Evolutionary conservation across 2,797 vertebrate species (phyloP).

Genomic region (Mus minutoides): DNA sequence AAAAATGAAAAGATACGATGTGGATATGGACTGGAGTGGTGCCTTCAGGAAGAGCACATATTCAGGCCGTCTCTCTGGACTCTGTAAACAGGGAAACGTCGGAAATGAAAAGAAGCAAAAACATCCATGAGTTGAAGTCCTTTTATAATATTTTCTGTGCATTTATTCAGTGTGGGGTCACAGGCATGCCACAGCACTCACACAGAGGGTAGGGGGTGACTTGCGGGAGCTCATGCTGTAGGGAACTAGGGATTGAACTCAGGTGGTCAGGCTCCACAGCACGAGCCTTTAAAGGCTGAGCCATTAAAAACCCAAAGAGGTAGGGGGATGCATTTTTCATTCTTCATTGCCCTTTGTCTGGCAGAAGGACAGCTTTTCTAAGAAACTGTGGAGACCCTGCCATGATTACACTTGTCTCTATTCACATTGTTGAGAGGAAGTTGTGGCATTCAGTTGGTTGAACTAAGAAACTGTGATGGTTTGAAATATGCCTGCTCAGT

Average conservation of each 20-base stretch:
- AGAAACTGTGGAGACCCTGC: background rate
- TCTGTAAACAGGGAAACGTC: background rate
- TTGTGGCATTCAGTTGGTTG: background rate
- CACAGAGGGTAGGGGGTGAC: background rate
- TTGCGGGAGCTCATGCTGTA: too few relatives aligned
- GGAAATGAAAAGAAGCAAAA: background rate
- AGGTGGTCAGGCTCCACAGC: background rate
- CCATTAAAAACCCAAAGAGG: background rate
- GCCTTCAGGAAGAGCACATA: background rate
- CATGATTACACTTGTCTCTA: background rate
- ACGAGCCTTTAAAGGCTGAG: background rate
- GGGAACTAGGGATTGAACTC: too few relatives aligned
- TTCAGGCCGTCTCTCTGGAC: background rate
- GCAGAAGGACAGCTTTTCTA: background rate
- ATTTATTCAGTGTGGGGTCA: background rate
- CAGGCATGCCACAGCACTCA: too few relatives aligned
- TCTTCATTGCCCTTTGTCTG: background rate
- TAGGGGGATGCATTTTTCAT: background rate
- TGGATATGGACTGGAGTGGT: background rate
- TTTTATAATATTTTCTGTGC: background rate
- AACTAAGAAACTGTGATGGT: background rate
- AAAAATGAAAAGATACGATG: background rate
- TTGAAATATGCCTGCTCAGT: background rate
- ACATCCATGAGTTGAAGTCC: background rate
- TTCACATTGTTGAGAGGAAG: slow-evolving; percentile 28